Conservation (phyloP, 2,888 invertebrate genomes). For the Leptinotarsa juncta region DNA sequence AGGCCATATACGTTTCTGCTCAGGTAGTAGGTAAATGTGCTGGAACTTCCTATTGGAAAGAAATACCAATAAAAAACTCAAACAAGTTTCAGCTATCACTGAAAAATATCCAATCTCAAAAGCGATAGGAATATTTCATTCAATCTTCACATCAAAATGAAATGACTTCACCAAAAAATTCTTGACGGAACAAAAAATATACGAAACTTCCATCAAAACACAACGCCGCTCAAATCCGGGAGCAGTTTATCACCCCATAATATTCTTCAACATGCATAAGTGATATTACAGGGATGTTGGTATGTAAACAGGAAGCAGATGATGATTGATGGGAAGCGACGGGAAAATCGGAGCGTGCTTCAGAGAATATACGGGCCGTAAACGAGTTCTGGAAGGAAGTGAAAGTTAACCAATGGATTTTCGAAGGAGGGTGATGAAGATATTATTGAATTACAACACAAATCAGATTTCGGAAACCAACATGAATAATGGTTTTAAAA, state of each 20-base stretch:
- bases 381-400: background rate
- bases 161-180: background rate
- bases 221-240: slow-evolving; percentile 1
- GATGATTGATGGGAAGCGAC: slow-evolving; percentile 55
- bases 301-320: slow-evolving; percentile 57
- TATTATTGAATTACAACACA: background rate
- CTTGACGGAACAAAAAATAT: background rate
- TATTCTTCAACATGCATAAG: slow-evolving; percentile 50
- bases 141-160: too few species aligned
- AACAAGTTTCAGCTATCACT: too few species aligned
- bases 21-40: too few species aligned
- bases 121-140: background rate
- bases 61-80: too few species aligned
- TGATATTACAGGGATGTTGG: slow-evolving; percentile 53
- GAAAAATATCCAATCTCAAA: too few species aligned
- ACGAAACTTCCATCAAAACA: background rate
- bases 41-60: too few species aligned
- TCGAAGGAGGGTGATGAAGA: background rate
- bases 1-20: too few species aligned
- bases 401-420: slow-evolving; percentile 9
- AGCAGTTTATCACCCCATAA: slow-evolving; percentile 39
- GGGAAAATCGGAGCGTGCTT: slow-evolving; percentile 27
- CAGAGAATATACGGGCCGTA: background rate
- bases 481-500: too few species aligned
- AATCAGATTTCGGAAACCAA: too few species aligned